Evolutionary conservation across 1,140 invertebrate genomes (phyloP).

Genomic region (Triops longicaudatus): DNA sequence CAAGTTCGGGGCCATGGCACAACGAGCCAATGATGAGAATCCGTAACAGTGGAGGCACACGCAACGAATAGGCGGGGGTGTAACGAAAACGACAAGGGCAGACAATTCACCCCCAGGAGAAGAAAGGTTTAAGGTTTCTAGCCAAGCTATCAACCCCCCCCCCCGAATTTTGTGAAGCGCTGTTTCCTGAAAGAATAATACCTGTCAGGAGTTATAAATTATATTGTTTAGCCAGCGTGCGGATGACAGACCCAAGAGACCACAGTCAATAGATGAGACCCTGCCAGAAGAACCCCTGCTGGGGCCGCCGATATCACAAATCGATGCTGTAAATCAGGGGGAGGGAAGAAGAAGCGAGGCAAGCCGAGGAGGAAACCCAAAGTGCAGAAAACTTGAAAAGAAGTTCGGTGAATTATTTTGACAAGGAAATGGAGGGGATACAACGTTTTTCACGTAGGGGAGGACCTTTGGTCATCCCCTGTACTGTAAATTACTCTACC

Average conservation of each 20-base stretch:
- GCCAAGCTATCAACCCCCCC: background rate
- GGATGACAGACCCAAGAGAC: constrained; percentile 18
- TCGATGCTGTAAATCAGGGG: background rate
- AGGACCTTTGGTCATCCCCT: too few species aligned
- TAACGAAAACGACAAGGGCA: background rate
- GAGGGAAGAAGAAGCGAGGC: background rate
- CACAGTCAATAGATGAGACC: constrained; percentile 14
- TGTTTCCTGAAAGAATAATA: background rate
- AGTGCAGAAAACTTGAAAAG: constrained; percentile 21
- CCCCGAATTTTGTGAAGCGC: background rate
- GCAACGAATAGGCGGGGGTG: constrained; percentile 6
- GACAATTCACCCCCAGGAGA: background rate
- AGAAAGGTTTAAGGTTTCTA: background rate
- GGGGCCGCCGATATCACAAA: background rate
- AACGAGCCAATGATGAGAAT: background rate
- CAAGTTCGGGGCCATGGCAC: background rate
- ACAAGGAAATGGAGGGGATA: constrained; percentile 7
- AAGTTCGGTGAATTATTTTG: constrained; percentile 16
- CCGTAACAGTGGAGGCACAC: background rate
- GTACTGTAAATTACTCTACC: too few species aligned
- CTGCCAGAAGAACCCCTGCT: background rate
- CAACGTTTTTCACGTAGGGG: background rate
- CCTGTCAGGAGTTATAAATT: constrained; percentile 22
- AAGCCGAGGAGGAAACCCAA: constrained; percentile 12
- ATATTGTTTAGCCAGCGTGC: constrained; percentile 19